Conservation (phyloP, 1,140 invertebrate genomes). For the Delia radicum region DNA sequence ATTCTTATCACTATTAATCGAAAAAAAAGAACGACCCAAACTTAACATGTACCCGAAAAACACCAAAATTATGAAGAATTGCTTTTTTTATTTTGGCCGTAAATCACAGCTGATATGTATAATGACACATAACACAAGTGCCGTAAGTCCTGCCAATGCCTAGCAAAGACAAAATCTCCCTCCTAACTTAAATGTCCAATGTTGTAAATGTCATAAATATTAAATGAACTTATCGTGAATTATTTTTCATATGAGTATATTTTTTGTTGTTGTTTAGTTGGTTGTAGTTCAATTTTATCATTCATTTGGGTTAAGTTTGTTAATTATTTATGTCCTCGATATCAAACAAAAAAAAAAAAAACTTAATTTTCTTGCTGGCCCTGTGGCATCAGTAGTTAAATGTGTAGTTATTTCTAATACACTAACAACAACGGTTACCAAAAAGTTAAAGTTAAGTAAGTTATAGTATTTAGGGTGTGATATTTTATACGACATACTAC, state of each 20-base stretch:
- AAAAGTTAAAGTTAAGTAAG: not conserved
- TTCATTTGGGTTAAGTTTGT: constrained; percentile 49
- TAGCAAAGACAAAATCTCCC: constrained; percentile 32
- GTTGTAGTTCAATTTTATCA: constrained; percentile 48
- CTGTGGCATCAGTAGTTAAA: not conserved
- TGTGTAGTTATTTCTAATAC: not conserved
- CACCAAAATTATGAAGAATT: constrained; percentile 28
- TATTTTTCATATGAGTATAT: too few species aligned
- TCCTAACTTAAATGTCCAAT: constrained; percentile 52
- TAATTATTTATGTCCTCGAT: constrained; percentile 51
- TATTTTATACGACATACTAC: too few species aligned
- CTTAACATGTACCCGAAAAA: not conserved
- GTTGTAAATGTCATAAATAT: constrained; percentile 51
- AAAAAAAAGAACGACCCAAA: not conserved
- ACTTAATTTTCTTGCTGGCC: not conserved
- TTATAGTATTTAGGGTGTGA: not conserved
- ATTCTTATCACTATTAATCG: constrained; percentile 10
- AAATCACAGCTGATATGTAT: constrained; percentile 17
- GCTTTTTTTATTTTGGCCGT: constrained; percentile 20
- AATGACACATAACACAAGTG: constrained; percentile 17
- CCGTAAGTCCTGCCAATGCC: constrained; percentile 4
- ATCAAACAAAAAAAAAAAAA: too few species aligned
- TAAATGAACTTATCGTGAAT: constrained; percentile 52
- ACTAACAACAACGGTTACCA: not conserved
- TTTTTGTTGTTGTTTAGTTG: constrained; percentile 27